Evolutionary conservation across 1,140 invertebrate species (phyloP).

Genomic region (Lamellibrachia luymesi): DNA sequence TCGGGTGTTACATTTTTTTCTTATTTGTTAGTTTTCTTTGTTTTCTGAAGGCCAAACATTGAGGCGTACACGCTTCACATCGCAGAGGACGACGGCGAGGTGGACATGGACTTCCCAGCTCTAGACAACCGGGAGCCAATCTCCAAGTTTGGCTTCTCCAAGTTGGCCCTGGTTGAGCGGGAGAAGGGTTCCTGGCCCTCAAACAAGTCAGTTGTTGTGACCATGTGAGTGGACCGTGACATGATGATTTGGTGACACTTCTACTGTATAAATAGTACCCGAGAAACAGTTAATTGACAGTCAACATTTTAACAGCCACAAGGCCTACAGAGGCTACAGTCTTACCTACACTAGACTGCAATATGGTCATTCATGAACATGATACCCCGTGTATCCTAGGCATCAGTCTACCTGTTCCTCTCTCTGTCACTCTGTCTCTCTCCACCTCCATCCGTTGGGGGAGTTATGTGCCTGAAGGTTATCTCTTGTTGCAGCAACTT

Average conservation of each 20-base stretch:
- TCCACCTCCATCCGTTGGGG: too few relatives aligned
- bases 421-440: neutral
- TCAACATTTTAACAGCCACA: too few relatives aligned
- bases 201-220: constrained; percentile 44
- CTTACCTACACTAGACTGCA: neutral
- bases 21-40: constrained; percentile 30
- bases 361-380: neutral
- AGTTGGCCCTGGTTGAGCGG: constrained; percentile 79
- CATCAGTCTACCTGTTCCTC: too few relatives aligned
- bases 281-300: too few relatives aligned
- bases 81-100: constrained; percentile 95
- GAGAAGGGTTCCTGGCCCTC: constrained; percentile 34
- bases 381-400: too few relatives aligned
- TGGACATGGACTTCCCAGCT: constrained; percentile 88
- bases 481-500: constrained; percentile 43
- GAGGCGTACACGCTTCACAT: constrained; percentile 77
- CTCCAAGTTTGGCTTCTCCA: constrained; percentile 88
- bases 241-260: neutral
- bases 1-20: constrained; percentile 18
- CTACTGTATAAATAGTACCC: too few relatives aligned
- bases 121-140: constrained; percentile 83
- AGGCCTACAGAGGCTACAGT: too few relatives aligned
- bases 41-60: constrained; percentile 54
- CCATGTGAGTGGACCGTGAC: constrained; percentile 41
- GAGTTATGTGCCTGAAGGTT: neutral